Evolutionary conservation across 2,888 invertebrate genomes (phyloP).

Genomic region (Tillus elongatus): DNA sequence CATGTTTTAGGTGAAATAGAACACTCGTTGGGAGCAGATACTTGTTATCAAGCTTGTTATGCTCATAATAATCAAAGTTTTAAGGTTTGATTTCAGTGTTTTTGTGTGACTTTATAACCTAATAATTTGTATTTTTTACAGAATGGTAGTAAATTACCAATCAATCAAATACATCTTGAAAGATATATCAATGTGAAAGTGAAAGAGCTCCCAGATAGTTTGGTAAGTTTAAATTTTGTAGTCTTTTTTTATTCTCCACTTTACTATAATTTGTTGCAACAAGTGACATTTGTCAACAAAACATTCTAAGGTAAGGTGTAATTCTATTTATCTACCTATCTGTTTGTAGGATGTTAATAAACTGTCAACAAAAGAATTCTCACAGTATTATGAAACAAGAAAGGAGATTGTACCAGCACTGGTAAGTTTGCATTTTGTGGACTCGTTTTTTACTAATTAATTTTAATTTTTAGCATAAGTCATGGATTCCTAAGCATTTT

Average conservation of each 20-base stretch:
- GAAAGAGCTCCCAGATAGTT: constrained; percentile 22
- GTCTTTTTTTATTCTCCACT: too few species aligned
- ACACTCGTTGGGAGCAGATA: too few species aligned
- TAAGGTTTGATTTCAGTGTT: too few species aligned
- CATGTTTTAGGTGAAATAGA: too few species aligned
- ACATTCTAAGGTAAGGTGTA: too few species aligned
- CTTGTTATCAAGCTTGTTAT: too few species aligned
- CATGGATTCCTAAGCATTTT: constrained; percentile 32
- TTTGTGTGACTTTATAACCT: too few species aligned
- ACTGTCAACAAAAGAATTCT: constrained; percentile 19
- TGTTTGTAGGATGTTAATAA: constrained; percentile 27
- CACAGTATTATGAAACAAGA: constrained; percentile 25
- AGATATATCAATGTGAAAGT: constrained; percentile 25
- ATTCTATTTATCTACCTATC: constrained; percentile 5
- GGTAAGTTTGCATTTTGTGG: constrained; percentile 22
- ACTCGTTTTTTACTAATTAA: background rate
- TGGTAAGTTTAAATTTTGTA: constrained; percentile 21
- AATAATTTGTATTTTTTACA: constrained; percentile 35
- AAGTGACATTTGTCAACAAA: too few species aligned
- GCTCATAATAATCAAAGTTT: too few species aligned
- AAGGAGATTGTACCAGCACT: constrained; percentile 33
- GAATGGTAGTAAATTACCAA: constrained; percentile 52
- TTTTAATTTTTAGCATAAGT: constrained; percentile 24
- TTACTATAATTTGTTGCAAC: too few species aligned
- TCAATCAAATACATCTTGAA: constrained; percentile 41